Evolutionary conservation across 2,888 invertebrate genomes (phyloP), one percentile per base, ranked within the genome.

Genomic region (Strigamia crassipes): DNA sequence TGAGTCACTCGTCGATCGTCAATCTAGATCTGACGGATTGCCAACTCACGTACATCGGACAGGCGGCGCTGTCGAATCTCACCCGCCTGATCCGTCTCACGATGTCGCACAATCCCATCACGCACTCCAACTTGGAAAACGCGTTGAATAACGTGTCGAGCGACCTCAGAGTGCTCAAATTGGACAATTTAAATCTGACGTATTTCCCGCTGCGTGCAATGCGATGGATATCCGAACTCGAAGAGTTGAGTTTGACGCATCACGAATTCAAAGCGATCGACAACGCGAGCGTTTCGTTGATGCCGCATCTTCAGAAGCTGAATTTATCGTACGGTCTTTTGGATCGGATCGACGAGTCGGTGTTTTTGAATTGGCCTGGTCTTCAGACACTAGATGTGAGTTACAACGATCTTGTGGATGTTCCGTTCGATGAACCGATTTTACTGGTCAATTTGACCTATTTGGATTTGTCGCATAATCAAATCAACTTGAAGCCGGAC

Each of bases 401-500:
- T 61, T 61, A 18, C 21, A 61, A 61, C 23, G 5, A 61, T 21
- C 23, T 61, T 21, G 2, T 21, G 61, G 4, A 18, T 15, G 18
- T 61, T 23, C 61, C 61, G 23, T 61, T 61, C 21, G n/a, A 61
- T 18, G n/a, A 1, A n/a, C 61, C 61, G 2, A 61, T 61, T 2
- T 3, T 61, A 5, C 4, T 61, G 61, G 92, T 93, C 85, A 94
- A 94, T 0, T 88, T 96, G 83, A 90, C 94, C 80, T 92, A 92
- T 86, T 90, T 96, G 83, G 93, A 94, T 86, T 90, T 96, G 86
- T 92, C 93, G 0, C 90, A 92, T 84, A 96, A 96, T 87, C 92
- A 91, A 84, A 90, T 96, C 84, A 95, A 96, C 87, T 95, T 61
- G 61, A 61, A 94, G 87, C 90, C 96, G 84, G 96, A 96, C 87